A percentile compares a stretch with the other conserved stretches of the same genome.
phyloP scores from a whole-genome alignment of 2,113 vertebrate genomes.

The Sminthopsis crassicaudata region DNA sequence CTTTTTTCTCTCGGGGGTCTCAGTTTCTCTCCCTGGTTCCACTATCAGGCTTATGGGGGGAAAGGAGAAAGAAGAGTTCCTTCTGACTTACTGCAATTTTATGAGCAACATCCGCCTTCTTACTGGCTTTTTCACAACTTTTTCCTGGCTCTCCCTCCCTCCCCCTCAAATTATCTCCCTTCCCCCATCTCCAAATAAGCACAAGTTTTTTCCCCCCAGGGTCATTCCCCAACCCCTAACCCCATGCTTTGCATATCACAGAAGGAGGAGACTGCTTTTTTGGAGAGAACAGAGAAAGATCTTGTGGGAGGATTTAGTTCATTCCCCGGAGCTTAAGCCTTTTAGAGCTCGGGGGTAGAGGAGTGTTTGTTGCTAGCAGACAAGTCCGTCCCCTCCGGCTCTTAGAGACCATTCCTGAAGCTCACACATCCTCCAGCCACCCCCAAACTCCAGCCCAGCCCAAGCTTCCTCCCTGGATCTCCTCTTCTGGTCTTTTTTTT shows the following conservation, averaged over 20 bases:
- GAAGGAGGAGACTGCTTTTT: no score
- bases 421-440: not conserved
- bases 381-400: not conserved
- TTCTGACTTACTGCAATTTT: not conserved
- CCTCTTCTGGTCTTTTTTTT: not conserved
- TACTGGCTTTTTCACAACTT: not conserved
- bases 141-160: not conserved
- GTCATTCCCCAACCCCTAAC: no score
- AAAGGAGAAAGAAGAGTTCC: not conserved
- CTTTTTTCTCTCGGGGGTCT: not conserved
- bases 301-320: not conserved
- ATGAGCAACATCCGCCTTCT: not conserved
- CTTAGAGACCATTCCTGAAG: not conserved
- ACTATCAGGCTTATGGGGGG: not conserved
- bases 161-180: not conserved
- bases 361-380: not conserved
- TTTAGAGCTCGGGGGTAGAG: not conserved
- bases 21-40: not conserved
- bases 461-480: not conserved
- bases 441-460: not conserved
- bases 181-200: not conserved
- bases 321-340: not conserved
- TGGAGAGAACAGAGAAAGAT: not conserved
- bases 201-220: not conserved
- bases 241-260: not conserved